A percentile compares a stretch with the other conserved stretches of the same genome.
phyloP scores from a whole-genome alignment of 2,888 invertebrate species.

The Pristionchus exspectatus region DNA sequence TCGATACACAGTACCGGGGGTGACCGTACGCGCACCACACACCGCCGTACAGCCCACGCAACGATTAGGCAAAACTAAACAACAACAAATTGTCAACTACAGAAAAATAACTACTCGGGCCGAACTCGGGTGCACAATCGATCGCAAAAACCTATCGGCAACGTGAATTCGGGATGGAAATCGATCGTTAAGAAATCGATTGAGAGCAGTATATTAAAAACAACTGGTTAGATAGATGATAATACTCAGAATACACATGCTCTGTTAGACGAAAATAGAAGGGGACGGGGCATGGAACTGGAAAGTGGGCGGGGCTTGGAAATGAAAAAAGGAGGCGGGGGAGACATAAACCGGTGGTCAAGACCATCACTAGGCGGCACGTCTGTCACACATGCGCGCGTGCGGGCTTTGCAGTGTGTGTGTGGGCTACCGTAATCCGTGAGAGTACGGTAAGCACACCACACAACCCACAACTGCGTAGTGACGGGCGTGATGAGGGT shows the following conservation, averaged over 20 bases:
- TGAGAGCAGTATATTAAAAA: not conserved
- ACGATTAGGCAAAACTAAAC: constrained; percentile 48
- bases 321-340: not conserved
- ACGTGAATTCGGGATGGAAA: not conserved
- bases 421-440: not conserved
- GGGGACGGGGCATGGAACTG: not conserved
- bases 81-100: constrained; percentile 42
- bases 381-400: constrained; percentile 51
- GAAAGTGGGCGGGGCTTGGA: not conserved
- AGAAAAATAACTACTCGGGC: constrained; percentile 21
- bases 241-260: constrained; percentile 54
- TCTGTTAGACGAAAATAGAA: constrained; percentile 42
- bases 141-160: not conserved
- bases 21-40: not conserved
- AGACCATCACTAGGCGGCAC: constrained; percentile 53
- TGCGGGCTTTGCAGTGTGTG: not conserved
- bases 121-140: not conserved
- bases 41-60: not conserved
- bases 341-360: constrained; percentile 52
- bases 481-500: constrained; percentile 44
- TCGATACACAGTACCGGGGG: not conserved
- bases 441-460: not conserved
- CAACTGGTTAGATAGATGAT: constrained; percentile 43
- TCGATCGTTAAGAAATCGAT: constrained; percentile 14
- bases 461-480: not conserved